These are phyloP conservation scores for Channallabes apus DNA, from an alignment of 2,797 vertebrate genomes.

Conservation along the genomic window DNA sequence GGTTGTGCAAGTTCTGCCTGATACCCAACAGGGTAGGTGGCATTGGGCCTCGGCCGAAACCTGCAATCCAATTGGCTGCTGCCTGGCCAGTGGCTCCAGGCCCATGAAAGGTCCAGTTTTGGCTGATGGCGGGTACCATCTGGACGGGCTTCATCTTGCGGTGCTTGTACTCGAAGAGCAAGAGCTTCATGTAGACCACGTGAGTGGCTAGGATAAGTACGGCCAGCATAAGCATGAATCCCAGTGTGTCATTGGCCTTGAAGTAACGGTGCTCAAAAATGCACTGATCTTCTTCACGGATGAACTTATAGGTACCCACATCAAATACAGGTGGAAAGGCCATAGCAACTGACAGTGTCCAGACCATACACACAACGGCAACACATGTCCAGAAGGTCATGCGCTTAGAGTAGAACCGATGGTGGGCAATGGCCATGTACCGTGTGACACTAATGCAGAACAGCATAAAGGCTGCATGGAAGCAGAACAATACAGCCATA, in stretches of 20 bases:
- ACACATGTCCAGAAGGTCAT: conserved; percentile 92
- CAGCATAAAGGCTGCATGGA: conserved; percentile 90
- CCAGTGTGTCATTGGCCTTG: conserved; percentile 87
- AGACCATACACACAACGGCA: conserved; percentile 89
- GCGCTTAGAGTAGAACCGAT: conserved; percentile 89
- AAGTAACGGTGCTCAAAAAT: conserved; percentile 92
- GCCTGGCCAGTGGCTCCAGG: conserved; percentile 89
- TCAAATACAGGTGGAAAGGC: conserved; percentile 89
- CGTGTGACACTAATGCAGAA: conserved; percentile 89
- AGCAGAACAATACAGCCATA: conserved; percentile 90
- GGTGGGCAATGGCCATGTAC: conserved; percentile 91
- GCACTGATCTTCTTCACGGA: conserved; percentile 89
- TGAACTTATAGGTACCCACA: conserved; percentile 90
- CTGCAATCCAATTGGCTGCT: conserved; percentile 90
- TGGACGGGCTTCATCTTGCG: conserved; percentile 92
- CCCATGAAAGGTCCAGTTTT: conserved; percentile 92
- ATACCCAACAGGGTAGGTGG: conserved; percentile 88
- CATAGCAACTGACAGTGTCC: conserved; percentile 90
- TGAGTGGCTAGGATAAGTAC: conserved; percentile 89
- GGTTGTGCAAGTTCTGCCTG: conserved; percentile 85
- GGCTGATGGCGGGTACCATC: conserved; percentile 90
- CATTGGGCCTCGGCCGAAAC: conserved; percentile 88
- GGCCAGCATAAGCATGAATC: conserved; percentile 90
- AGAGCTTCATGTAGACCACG: conserved; percentile 88
- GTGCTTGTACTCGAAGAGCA: conserved; percentile 90